These are phyloP conservation scores for Trachelipus rathkii DNA, from an alignment of 1,140 invertebrate genomes.

Conservation along the genomic window DNA sequence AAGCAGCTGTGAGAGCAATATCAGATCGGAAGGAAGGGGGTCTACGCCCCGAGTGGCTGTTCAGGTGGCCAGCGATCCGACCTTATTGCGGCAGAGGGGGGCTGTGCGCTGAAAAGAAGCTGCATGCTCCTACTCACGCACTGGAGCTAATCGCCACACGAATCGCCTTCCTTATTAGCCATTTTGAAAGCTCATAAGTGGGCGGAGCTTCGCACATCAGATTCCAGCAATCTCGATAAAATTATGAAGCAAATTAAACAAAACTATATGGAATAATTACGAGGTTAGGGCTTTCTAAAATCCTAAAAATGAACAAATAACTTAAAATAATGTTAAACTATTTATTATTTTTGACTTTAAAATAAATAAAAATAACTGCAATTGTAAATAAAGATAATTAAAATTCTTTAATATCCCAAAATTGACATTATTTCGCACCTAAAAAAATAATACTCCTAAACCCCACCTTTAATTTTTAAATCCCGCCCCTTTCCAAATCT, in stretches of 20 bases:
- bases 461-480: conserved; percentile 27
- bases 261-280: neutral
- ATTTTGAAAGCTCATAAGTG: conserved; percentile 32
- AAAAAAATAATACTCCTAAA: conserved; percentile 24
- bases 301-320: no score
- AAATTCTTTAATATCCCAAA: neutral
- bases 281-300: neutral
- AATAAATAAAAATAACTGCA: no score
- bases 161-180: conserved; percentile 36
- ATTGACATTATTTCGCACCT: neutral
- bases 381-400: neutral
- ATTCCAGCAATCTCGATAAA: neutral
- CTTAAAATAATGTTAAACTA: no score
- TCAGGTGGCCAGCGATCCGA: conserved; percentile 42
- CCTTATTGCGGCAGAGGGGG: conserved; percentile 38
- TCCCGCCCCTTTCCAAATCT: conserved; percentile 19
- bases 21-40: conserved; percentile 24
- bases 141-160: conserved; percentile 36
- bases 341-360: no score
- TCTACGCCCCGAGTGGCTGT: conserved; percentile 37
- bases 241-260: neutral
- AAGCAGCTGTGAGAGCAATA: neutral
- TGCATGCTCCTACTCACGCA: conserved; percentile 34
- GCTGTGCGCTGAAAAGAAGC: conserved; percentile 33
- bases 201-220: conserved; percentile 12